A percentile compares a stretch with the other conserved stretches of the same genome.
Conservation (phyloP, 2,797 vertebrate genomes). For the Epinephelus awoara region DNA sequence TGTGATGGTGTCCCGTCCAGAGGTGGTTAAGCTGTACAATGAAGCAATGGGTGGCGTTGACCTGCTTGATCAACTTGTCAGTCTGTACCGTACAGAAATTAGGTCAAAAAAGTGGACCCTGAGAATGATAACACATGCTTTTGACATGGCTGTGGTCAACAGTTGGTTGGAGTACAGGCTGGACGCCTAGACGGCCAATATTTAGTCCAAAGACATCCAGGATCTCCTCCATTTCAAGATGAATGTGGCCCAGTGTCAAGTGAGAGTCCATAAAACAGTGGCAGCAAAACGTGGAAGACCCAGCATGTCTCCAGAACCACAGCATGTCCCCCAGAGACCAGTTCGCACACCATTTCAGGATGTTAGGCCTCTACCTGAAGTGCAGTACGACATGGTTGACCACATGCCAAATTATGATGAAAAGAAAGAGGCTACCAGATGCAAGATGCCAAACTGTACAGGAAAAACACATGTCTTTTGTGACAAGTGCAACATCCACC, state of each 20-base stretch:
- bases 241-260: slow-evolving; percentile 8
- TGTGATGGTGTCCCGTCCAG: background rate
- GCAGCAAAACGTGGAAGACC: slow-evolving; percentile 7
- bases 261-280: slow-evolving; percentile 19
- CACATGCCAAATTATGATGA: background rate
- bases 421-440: background rate
- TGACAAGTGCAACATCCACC: slow-evolving; percentile 16
- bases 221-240: slow-evolving; percentile 16
- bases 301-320: background rate
- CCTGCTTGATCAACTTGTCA: slow-evolving; percentile 17
- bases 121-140: slow-evolving; percentile 20
- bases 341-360: background rate
- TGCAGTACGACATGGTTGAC: background rate
- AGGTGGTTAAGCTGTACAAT: background rate
- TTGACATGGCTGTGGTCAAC: slow-evolving; percentile 21
- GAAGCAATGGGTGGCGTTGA: background rate
- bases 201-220: background rate
- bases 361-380: background rate
- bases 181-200: background rate
- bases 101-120: slow-evolving; percentile 18
- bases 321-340: background rate
- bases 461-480: slow-evolving; percentile 9
- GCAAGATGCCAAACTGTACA: background rate
- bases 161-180: slow-evolving; percentile 9
- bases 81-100: slow-evolving; percentile 22